Evolutionary conservation across 2,113 vertebrate genomes (phyloP), one percentile per base, ranked within the genome.

Genomic region (Pelobates fuscus): DNA sequence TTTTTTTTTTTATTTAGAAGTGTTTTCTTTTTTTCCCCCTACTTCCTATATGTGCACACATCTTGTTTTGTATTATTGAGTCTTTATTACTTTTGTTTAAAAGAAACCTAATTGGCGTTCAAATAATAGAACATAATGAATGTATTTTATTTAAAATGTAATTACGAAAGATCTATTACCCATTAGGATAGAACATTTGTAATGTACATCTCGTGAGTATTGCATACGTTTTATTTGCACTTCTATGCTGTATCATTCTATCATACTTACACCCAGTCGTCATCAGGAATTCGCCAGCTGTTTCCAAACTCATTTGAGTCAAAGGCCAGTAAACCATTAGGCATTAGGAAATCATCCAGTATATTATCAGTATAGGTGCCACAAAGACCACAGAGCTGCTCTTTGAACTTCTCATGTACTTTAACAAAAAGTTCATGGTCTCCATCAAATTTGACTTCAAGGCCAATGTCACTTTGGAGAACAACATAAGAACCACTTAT

Each of bases 261-360:
- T 15, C 15, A 61, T 61, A 63, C 60, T 63, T 21, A 63, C 60
- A 37, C n/a, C 60, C 60, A 63, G 17, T 76, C 73, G 0, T 17
- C 20, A 17, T 94, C 91, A 41, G 89, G 83, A 18, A 94, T 91
- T 77, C 87, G 82, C 95, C 95, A 96, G 80, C 95, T 96, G 78
- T 93, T 86, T 74, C 95, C 95, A 32, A 95, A 87, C 10, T 92
- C 88, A 23, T 82, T 91, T 72, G 90, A 91, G 82, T 44, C 72
- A 8, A 80, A 80, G 64, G 92, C 92, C 63, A 74, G 70, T 0
- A 71, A 83, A 15, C 92, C 92, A 63, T 91, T 84, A 2, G 93
- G 82, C 80, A 91, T 94, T 41, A 93, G 71, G 80, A 93, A 94
- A 85, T 96, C 94, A 61, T 96, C 94, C 18, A 58, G 71, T 20